Conservation (phyloP, 2,113 vertebrate genomes). For the Orcinus orca region DNA sequence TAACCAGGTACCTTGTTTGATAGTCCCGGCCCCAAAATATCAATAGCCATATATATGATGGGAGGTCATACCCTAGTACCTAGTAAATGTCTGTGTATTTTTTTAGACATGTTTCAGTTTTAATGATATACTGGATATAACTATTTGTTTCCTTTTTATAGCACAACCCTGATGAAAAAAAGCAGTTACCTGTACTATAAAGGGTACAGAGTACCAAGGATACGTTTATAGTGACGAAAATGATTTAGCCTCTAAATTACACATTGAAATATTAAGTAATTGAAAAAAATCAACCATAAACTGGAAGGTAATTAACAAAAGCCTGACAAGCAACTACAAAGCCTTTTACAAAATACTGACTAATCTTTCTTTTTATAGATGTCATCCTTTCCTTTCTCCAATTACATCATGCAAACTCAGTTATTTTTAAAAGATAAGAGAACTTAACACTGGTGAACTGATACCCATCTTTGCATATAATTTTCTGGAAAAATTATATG, state of each 20-base stretch:
- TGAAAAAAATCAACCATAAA: not conserved
- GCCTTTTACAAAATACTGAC: not conserved
- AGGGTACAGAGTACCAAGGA: not conserved
- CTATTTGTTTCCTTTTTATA: not conserved
- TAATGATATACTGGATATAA: not conserved
- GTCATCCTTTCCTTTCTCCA: not conserved
- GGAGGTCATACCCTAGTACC: conserved; percentile 5
- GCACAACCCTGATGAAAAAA: not conserved
- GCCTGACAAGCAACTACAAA: not conserved
- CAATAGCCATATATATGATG: conserved; percentile 25
- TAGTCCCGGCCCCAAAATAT: conserved; percentile 51
- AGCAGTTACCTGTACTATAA: not conserved
- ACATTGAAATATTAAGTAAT: not conserved
- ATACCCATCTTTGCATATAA: not conserved
- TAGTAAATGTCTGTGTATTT: not conserved
- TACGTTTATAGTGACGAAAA: not conserved
- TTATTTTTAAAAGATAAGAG: not conserved
- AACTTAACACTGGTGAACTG: not conserved
- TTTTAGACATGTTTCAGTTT: not conserved
- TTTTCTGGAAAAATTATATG: not conserved
- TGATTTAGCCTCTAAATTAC: not conserved
- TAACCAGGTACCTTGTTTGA: conserved; percentile 12
- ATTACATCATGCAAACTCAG: not conserved
- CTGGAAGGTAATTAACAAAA: not conserved
- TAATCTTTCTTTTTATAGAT: not conserved